phyloP scores from a whole-genome alignment of 2,888 invertebrate species.

The Papilio gigon region DNA sequence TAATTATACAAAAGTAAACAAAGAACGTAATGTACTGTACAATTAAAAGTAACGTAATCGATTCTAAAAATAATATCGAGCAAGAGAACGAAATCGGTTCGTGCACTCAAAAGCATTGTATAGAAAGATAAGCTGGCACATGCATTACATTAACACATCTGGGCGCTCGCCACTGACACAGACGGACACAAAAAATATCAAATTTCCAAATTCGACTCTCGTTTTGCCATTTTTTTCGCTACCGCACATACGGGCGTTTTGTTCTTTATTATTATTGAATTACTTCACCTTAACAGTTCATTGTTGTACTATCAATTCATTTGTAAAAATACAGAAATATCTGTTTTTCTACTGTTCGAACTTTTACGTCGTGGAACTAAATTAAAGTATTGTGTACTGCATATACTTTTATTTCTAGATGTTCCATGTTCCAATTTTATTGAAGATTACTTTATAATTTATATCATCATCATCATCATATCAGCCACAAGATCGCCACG shows the following conservation, averaged over 20 bases:
- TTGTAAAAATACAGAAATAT: neutral
- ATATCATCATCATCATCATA: no score
- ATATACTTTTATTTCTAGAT: no score
- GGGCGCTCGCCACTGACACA: slow-evolving; percentile 35
- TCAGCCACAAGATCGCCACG: no score
- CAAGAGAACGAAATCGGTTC: slow-evolving; percentile 47
- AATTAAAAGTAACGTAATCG: slow-evolving; percentile 37
- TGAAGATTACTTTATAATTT: no score
- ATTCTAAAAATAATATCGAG: slow-evolving; percentile 62
- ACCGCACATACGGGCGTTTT: slow-evolving; percentile 53
- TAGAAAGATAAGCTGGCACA: slow-evolving; percentile 55
- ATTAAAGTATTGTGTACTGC: no score
- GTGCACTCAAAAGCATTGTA: slow-evolving; percentile 55
- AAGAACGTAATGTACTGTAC: slow-evolving; percentile 45
- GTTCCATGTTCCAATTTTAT: no score
- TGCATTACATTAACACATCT: slow-evolving; percentile 44
- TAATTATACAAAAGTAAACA: neutral
- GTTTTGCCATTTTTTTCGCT: slow-evolving; percentile 58
- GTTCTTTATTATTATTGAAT: slow-evolving; percentile 43
- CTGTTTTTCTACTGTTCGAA: neutral
- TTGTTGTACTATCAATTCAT: slow-evolving; percentile 4
- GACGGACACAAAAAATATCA: slow-evolving; percentile 40
- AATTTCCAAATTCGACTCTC: slow-evolving; percentile 48
- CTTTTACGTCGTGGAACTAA: no score
- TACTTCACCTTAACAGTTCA: slow-evolving; percentile 6